phyloP scores from a whole-genome alignment of 2,113 vertebrate genomes.

The Megaleporinus macrocephalus region DNA sequence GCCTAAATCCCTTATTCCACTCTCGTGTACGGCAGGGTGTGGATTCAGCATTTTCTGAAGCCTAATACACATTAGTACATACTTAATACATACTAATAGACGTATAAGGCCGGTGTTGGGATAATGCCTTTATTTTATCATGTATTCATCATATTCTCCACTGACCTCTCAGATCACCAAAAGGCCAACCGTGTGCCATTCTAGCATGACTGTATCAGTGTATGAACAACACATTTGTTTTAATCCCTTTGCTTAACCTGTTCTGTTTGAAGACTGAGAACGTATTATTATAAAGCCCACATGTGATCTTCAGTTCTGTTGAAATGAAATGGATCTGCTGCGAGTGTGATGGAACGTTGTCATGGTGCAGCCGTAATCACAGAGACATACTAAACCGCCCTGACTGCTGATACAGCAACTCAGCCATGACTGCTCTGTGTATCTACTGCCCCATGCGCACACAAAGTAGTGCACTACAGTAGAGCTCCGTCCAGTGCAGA shows the following conservation, averaged over 20 bases:
- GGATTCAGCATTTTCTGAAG: slow-evolving; percentile 1
- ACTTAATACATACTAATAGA: no score
- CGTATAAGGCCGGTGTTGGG: neutral
- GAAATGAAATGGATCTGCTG: slow-evolving; percentile 22
- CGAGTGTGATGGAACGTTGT: slow-evolving; percentile 44
- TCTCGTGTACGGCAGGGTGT: neutral
- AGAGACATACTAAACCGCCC: slow-evolving; percentile 33
- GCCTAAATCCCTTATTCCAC: neutral
- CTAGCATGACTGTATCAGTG: neutral
- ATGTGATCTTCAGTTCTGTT: slow-evolving; percentile 16
- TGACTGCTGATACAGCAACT: slow-evolving; percentile 33
- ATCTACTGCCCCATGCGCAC: neutral
- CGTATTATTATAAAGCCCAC: neutral
- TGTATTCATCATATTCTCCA: no score
- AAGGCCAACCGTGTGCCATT: neutral
- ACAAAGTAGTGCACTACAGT: neutral
- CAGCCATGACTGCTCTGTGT: neutral
- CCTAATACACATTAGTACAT: neutral
- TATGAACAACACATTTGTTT: neutral
- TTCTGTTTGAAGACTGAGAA: neutral
- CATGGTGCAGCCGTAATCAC: slow-evolving; percentile 42
- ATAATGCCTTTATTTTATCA: no score
- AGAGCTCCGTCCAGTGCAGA: neutral
- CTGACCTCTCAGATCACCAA: neutral
- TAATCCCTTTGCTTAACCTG: neutral